Conservation (phyloP, 2,888 invertebrate species). For the Synanthedon tipuliformis region DNA sequence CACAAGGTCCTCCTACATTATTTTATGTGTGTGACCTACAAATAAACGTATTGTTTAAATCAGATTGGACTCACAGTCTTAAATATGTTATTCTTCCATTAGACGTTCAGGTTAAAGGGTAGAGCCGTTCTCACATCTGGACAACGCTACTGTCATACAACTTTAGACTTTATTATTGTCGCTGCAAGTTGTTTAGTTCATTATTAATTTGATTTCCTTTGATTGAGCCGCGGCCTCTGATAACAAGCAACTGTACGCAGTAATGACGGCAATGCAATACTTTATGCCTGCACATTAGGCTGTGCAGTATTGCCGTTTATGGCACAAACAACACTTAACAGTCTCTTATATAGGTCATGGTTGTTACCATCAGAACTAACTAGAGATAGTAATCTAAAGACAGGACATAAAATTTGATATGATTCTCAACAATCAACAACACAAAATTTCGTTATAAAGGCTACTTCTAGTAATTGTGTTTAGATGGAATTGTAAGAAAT, state of each 20-base stretch:
- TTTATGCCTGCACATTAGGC: conserved; percentile 37
- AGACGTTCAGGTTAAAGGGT: conserved; percentile 43
- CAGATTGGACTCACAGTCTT: conserved; percentile 35
- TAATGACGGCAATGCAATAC: conserved; percentile 21
- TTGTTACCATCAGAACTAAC: conserved; percentile 23
- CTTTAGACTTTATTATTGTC: conserved; percentile 32
- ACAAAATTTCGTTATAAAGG: too few relatives aligned
- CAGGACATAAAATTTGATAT: conserved; percentile 5
- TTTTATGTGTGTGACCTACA: conserved; percentile 49
- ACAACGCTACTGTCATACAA: conserved; percentile 22
- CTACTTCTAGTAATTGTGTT: too few relatives aligned
- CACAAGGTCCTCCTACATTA: conserved; percentile 52
- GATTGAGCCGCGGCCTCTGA: conserved; percentile 45
- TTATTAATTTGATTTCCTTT: conserved; percentile 32
- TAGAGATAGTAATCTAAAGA: conserved; percentile 41
- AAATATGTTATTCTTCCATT: conserved; percentile 37
- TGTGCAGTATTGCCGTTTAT: conserved; percentile 37
- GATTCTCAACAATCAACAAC: background rate
- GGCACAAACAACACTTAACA: conserved; percentile 47
- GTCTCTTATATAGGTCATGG: conserved; percentile 46
- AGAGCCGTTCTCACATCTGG: conserved; percentile 39
- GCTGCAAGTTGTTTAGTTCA: conserved; percentile 32
- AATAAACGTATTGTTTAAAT: conserved; percentile 20
- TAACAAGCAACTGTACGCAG: conserved; percentile 34
- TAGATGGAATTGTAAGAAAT: too few relatives aligned